Percentiles rank a stretch among this genome's conserved stretches.
These are phyloP conservation scores for Mimas tiliae DNA, from an alignment of 2,888 invertebrate genomes.

Conservation along the genomic window DNA sequence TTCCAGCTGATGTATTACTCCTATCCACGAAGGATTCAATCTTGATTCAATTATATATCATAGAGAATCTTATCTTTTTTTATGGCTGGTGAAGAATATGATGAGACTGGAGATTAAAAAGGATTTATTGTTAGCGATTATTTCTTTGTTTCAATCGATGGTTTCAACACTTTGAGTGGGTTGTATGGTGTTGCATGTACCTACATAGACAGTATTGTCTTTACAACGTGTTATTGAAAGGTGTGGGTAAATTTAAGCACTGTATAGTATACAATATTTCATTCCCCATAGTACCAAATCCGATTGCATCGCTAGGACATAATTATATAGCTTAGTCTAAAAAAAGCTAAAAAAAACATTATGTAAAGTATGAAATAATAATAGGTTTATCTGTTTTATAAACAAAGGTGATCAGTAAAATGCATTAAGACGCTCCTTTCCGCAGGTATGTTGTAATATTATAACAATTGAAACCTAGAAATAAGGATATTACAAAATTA, in stretches of 20 bases:
- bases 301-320: too few relatives aligned
- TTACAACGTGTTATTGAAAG: too few relatives aligned
- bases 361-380: not conserved
- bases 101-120: not conserved
- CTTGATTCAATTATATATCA: constrained; percentile 1
- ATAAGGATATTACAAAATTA: constrained; percentile 19
- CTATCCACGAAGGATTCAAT: constrained; percentile 14
- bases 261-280: too few relatives aligned
- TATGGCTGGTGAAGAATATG: constrained; percentile 2
- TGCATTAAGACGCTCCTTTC: not conserved
- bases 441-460: constrained; percentile 7
- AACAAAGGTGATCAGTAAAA: not conserved
- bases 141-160: not conserved
- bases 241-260: too few relatives aligned
- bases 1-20: constrained; percentile 6
- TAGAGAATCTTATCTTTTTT: constrained; percentile 7
- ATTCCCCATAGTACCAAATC: too few relatives aligned
- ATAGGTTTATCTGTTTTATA: not conserved
- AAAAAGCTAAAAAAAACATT: too few relatives aligned
- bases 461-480: constrained; percentile 12
- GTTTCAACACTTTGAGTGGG: too few relatives aligned
- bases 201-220: too few relatives aligned
- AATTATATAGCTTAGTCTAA: too few relatives aligned
- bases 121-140: not conserved
- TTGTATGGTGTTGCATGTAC: not conserved